Evolutionary conservation across 2,888 invertebrate genomes (phyloP), one percentile per base, ranked within the genome.

Genomic region (Morinoia aosen): DNA sequence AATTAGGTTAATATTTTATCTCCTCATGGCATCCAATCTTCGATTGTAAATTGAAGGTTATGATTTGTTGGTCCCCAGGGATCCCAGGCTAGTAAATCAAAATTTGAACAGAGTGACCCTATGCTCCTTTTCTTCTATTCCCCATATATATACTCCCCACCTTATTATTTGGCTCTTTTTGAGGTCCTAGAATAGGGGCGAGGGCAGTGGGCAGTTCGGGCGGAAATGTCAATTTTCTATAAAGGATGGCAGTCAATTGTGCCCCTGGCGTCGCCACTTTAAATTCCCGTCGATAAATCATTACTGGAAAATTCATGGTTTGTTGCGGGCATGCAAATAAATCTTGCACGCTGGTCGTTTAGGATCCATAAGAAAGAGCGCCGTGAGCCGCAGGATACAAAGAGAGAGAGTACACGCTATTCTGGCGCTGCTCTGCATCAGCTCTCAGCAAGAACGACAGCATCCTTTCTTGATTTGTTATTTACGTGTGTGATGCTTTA

Each of bases 261-360:
- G 93, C 57, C 93, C 93, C 12, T 57, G 93, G 93, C 93, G 93
- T 93, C 57, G 58, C 93, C 93, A 93, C 93, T 93, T 93, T 93
- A 93, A 93, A 93, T 57, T 93, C 58, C 93, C 57, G 93, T 93
- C 93, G 93, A 93, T 93, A 93, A 93, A 93, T 93, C 57, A 93
- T 93, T 93, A 93, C 93, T n/a, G 93, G 93, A 93, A 93, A 93
- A 93, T 93, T 93, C 93, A 93, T 57, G 93, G 93, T 93, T 93
- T 93, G 93, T 93, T 93, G 93, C 57, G 93, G 58, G 33, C 56
- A 93, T 93, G 57, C 93, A 93, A 57, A 93, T 93, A 93, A 93
- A 93, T 93, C 93, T 57, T 93, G 33, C 93, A 33, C 39, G 93
- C 19, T 10, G 93, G 48, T 93, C 93, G 90, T 19, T 90, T 90